These are phyloP conservation scores for Sclerodermus sp. DNA, from an alignment of 2,888 invertebrate genomes.

Conservation along the genomic window DNA sequence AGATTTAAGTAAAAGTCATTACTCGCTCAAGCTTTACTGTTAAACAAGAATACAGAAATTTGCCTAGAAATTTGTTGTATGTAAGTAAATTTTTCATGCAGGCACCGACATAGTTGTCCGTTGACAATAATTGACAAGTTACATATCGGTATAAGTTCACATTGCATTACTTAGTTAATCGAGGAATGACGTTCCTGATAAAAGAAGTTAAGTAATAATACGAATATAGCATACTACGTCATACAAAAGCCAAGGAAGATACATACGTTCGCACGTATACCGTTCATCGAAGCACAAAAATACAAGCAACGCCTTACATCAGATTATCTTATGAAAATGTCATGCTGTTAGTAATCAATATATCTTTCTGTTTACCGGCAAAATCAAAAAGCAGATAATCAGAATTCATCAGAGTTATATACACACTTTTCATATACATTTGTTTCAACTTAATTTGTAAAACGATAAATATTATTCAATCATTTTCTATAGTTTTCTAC, in stretches of 20 bases:
- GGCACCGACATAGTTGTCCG: constrained; percentile 48
- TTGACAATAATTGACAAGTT: constrained; percentile 23
- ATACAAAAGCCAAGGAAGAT: no score
- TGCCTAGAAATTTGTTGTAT: neutral
- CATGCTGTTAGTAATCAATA: constrained; percentile 53
- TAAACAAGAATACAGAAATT: neutral
- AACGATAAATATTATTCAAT: no score
- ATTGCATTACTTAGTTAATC: no score
- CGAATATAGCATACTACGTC: no score
- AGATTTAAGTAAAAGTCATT: no score
- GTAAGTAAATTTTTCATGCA: constrained; percentile 37
- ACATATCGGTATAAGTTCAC: no score
- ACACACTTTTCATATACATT: constrained; percentile 45
- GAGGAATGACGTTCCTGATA: no score
- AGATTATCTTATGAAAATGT: constrained; percentile 36
- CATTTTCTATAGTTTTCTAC: no score
- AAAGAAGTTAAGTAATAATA: no score
- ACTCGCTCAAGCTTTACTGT: neutral
- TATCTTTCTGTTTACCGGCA: constrained; percentile 15
- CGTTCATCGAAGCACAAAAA: constrained; percentile 1
- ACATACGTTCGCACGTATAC: no score
- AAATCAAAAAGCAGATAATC: constrained; percentile 7
- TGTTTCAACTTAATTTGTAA: constrained; percentile 29
- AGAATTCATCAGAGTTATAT: constrained; percentile 20
- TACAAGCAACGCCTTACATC: constrained; percentile 1